These are phyloP conservation scores for Pollenia angustigena DNA, from an alignment of 2,888 invertebrate species.

Conservation along the genomic window DNA sequence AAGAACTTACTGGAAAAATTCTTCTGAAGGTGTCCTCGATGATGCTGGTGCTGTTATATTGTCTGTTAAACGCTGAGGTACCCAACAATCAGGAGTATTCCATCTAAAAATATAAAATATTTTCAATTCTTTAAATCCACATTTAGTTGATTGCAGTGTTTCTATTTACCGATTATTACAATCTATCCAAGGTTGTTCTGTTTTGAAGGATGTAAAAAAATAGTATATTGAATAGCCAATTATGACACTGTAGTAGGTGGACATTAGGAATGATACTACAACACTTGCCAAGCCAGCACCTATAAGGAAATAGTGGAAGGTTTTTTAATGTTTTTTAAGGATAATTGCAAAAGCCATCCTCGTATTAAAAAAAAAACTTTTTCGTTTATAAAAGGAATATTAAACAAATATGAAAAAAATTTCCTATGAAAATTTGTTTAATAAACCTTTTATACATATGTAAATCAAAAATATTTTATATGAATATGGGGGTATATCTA, in stretches of 20 bases:
- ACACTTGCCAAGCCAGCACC: slow-evolving; percentile 97
- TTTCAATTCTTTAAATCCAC: neutral
- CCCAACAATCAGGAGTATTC: slow-evolving; percentile 95
- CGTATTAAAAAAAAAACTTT: too few relatives aligned
- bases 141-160: neutral
- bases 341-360: too few relatives aligned
- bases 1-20: slow-evolving; percentile 92
- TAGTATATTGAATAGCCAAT: slow-evolving; percentile 97
- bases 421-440: too few relatives aligned
- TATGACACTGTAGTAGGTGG: slow-evolving; percentile 97
- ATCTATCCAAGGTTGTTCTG: slow-evolving; percentile 94
- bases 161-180: slow-evolving; percentile 89
- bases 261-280: slow-evolving; percentile 96
- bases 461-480: too few relatives aligned
- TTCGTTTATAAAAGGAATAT: too few relatives aligned
- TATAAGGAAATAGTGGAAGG: slow-evolving; percentile 83
- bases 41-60: slow-evolving; percentile 89
- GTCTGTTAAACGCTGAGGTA: slow-evolving; percentile 86
- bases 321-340: neutral
- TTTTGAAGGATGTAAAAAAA: slow-evolving; percentile 94
- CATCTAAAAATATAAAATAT: slow-evolving; percentile 77
- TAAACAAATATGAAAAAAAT: too few relatives aligned
- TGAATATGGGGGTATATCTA: too few relatives aligned
- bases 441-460: too few relatives aligned
- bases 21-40: slow-evolving; percentile 94